A percentile compares a stretch with the other conserved stretches of the same genome.
These are phyloP conservation scores for Arbacia lixula DNA, from an alignment of 53 echinoderm and acorn worm species.

Conservation along the genomic window DNA sequence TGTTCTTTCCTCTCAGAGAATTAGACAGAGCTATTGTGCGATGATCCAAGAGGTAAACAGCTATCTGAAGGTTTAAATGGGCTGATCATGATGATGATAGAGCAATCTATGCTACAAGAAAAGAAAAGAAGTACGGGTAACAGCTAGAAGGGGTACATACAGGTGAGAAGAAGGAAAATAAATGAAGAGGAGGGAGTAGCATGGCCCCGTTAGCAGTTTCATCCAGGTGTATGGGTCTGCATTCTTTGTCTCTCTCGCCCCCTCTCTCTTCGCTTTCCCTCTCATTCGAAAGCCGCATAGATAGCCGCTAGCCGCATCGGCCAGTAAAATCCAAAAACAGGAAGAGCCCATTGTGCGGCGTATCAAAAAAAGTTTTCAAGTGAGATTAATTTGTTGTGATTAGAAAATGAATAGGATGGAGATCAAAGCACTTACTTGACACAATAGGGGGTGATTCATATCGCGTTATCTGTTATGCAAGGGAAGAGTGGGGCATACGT, in stretches of 20 bases:
- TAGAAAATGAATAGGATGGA: constrained; percentile 20
- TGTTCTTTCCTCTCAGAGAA: not conserved
- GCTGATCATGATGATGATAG: constrained; percentile 4
- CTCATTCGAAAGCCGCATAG: not conserved
- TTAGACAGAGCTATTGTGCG: no score
- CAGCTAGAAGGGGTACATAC: not conserved
- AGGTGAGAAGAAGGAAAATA: not conserved
- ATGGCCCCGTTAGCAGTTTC: not conserved
- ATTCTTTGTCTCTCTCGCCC: not conserved
- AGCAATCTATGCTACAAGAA: no score
- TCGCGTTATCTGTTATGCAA: constrained; percentile 19
- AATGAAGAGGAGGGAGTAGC: not conserved
- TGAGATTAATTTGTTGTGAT: constrained; percentile 50
- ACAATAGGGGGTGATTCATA: constrained; percentile 34
- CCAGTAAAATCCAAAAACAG: constrained; percentile 17
- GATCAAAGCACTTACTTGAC: constrained; percentile 17
- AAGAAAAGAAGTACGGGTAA: constrained; percentile 12
- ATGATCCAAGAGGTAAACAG: constrained; percentile 8
- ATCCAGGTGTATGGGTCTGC: constrained; percentile 22
- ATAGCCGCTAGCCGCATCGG: constrained; percentile 20
- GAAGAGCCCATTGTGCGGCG: constrained; percentile 35
- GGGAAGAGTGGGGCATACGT: constrained; percentile 15
- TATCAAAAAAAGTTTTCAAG: constrained; percentile 27
- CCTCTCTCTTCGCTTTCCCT: not conserved
- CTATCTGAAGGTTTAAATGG: not conserved